Conservation (phyloP, 2,888 invertebrate species). For the Drosophila rubida region DNA sequence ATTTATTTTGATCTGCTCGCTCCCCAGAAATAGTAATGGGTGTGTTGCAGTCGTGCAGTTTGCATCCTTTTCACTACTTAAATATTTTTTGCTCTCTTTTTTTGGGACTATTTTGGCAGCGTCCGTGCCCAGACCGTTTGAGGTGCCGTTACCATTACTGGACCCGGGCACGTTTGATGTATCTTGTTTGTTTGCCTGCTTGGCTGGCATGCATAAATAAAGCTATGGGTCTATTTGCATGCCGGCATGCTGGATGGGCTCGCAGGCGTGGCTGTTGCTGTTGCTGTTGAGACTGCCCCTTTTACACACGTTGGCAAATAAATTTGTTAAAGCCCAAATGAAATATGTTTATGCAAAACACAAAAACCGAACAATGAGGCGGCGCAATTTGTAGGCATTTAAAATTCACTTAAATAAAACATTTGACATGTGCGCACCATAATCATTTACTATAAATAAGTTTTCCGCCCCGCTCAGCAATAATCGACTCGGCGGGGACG, state of each 20-base stretch:
- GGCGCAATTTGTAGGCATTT: constrained; percentile 64
- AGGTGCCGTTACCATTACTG: constrained; percentile 31
- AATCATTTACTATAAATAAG: constrained; percentile 51
- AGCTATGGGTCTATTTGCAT: constrained; percentile 65
- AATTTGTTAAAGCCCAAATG: constrained; percentile 67
- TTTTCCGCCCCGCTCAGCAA: constrained; percentile 33
- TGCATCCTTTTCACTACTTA: background rate
- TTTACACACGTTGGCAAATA: constrained; percentile 63
- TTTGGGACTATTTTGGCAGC: constrained; percentile 24
- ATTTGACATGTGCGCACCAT: constrained; percentile 58
- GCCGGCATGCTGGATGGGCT: constrained; percentile 24
- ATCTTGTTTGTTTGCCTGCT: constrained; percentile 53
- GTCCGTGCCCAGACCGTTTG: constrained; percentile 24
- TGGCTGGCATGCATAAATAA: constrained; percentile 62
- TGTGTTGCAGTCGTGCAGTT: background rate
- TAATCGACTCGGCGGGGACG: background rate
- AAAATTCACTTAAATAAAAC: constrained; percentile 77
- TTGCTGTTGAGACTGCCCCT: constrained; percentile 16
- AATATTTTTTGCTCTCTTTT: constrained; percentile 21
- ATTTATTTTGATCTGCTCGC: too few species aligned
- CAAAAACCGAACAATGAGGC: constrained; percentile 29
- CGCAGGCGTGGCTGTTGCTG: background rate
- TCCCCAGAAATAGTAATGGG: too few species aligned
- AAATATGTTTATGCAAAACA: constrained; percentile 70
- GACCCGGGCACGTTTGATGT: constrained; percentile 70